Evolutionary conservation across 1,140 invertebrate species (phyloP), one percentile per base, ranked within the genome.

Genomic region (Drosophila teissieri): DNA sequence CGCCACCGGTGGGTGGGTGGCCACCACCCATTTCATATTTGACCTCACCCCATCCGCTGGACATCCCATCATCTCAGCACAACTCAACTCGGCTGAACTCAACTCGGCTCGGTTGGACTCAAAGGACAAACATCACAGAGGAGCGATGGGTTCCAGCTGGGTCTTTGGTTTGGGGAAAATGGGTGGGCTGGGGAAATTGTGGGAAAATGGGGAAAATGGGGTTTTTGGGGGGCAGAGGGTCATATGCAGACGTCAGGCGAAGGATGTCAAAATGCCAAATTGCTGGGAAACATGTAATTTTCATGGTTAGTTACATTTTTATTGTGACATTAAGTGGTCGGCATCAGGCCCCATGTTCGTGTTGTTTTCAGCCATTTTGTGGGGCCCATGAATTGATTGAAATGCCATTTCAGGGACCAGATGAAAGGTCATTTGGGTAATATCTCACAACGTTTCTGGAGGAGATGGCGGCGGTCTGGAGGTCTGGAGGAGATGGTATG

Each of bases 221-320:
- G 31, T 31, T 31, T 31, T 31, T 31, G 3, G 40, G 52, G 46
- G 45, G 44, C n/a, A 39, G 7, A 6, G 12, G 40, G 44, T 75
- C 78, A 63, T 78, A 75, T 81, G 73, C 78, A 73, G 79, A 78
- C 78, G 72, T 76, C 79, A 79, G 56, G 5, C 48, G 48, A 74
- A 49, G 63, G 40, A 74, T 80, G 85, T 84, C 80, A 89, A 73
- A 88, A 89, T 57, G 73, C 76, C 85, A 88, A 88, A 89, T 88
- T 89, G 80, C 84, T 89, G 84, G 77, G 80, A 84, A 88, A 88
- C 84, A 89, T 88, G 84, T 88, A 83, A 88, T 88, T 88, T 88
- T 88, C 84, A 88, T 88, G 84, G 84, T 88, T 88, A 88, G 84
- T 88, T 88, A 88, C 84, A 89, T 89, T 88, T 88, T 89, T 88